Base-by-base conservation (phyloP, 2,888 invertebrate species). In the Aleiodes leptofemur region DNA sequence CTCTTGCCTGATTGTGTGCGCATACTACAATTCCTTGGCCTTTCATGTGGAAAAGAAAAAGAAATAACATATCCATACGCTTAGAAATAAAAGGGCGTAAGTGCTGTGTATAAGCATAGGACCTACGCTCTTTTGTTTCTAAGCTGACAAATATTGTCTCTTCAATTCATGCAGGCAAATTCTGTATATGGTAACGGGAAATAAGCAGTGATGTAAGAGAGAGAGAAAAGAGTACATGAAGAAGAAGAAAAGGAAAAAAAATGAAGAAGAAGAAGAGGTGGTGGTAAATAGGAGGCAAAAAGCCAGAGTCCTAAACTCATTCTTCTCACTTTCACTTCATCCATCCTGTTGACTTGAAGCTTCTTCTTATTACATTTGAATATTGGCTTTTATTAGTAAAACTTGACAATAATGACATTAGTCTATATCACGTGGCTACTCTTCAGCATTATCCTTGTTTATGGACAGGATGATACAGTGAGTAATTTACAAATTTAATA, bases 321-420 rank as follows among this genome's bases (percentile, higher is more conserved):
- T 80, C 81, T 84, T 82, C 78, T 82, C 78, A 84, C 85, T 85
- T 85, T 85, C 85, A 85, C 84, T 83, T 83, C 78, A 78, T 79
- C 80, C 78, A 80, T 82, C 78, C 76, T 72, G 80, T 75, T 69
- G 72, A 77, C 70, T 59, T 74, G 78, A 76, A 79, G 80, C 79
- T 77, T 75, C 72, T 76, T 16, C 50, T 61, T 13, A 6, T 51
- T n/a, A 69, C 16, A 23, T 23, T 23, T 72, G 14, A 8, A 8
- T 43, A 16, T 57, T 48, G 13, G 23, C 14, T 69, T 43, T 16
- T 70, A 6, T 53, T 59, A 23, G 1, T 50, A 16, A n/a, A 16
- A n/a, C 29, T 1, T n/a, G 48, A 34, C 4, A 14, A 70, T 53
- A 43, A 74, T 57, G 59, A 59, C 51, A 51, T 53, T 38, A 72